Base-by-base conservation (phyloP, 2,113 vertebrate species). In the Piaya cayana region DNA sequence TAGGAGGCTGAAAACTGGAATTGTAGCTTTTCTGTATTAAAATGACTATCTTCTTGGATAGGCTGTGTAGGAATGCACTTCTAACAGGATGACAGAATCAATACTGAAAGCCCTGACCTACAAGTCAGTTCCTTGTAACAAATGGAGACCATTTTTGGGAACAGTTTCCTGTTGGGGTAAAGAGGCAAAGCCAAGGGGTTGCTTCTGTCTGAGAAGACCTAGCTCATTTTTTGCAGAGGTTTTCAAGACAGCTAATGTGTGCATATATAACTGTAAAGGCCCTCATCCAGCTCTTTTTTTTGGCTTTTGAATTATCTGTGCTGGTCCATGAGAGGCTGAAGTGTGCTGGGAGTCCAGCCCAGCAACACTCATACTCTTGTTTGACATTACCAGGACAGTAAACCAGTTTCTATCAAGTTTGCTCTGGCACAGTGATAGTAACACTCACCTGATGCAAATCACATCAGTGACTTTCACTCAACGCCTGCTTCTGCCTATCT, bases 401-500 rank as follows among this genome's bases (percentile, higher is more conserved):
- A 39, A 29, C 7, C 30, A 64, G 16, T 52, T 78, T 64, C 83
- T n/a, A 3, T 29, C n/a, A 8, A 7, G 53, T 56, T 56, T 64
- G 6, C 59, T 45, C 45, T 68, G 53, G 63, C 62, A 70, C 32
- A 52, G 18, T 0, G 6, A 22, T 3, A 18, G 20, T 13, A 32
- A 16, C 20, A 6, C 42, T 86, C n/a, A 42, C 37, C 47, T 11
- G 23, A 49, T 3, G 1, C 55, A 50, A 32, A 52, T 56, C 72
- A 49, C 53, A 22, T 14, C 60, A 1, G 0, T 27, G 52, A 25
- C 60, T 88, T 68, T 86, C 47, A 56, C 52, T 56, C 56, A 49
- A 4, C 0, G 0, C 27, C 49, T 47, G 8, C 45, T 64, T 47
- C 18, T 76, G 49, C 30, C 69, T 64, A 2, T 22, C 49, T 55